Conservation (phyloP, 2,888 invertebrate genomes). For the Lamproptera curius region DNA sequence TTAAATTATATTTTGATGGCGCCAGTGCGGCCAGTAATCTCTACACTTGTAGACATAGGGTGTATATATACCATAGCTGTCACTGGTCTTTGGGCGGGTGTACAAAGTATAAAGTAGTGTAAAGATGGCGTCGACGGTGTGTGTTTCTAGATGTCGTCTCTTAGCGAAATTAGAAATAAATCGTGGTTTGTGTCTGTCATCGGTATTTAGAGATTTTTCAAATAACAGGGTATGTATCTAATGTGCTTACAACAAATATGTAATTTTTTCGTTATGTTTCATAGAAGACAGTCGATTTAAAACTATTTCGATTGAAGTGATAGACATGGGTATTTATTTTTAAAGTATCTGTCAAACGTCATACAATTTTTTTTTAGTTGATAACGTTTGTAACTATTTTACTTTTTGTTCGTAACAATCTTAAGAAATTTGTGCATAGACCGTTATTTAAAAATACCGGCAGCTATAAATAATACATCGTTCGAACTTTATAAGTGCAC, state of each 20-base stretch:
- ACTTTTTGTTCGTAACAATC: neutral
- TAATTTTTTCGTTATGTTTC: slow-evolving; percentile 41
- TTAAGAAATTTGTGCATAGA: too few relatives aligned
- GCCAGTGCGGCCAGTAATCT: slow-evolving; percentile 37
- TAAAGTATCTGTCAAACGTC: slow-evolving; percentile 64
- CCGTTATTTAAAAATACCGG: neutral
- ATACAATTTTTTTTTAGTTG: slow-evolving; percentile 40
- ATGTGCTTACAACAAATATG: slow-evolving; percentile 31
- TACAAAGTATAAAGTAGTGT: slow-evolving; percentile 59
- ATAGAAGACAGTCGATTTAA: slow-evolving; percentile 49
- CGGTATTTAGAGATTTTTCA: slow-evolving; percentile 70
- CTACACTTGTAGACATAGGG: slow-evolving; percentile 29
- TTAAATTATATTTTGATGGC: neutral
- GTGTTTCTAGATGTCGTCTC: slow-evolving; percentile 79
- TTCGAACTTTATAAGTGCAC: neutral
- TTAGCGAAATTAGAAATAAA: slow-evolving; percentile 79
- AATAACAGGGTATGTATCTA: slow-evolving; percentile 67
- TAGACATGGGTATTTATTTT: slow-evolving; percentile 42
- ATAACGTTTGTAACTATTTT: slow-evolving; percentile 22
- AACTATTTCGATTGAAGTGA: slow-evolving; percentile 49
- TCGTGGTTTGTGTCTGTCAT: slow-evolving; percentile 76
- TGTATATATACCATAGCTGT: slow-evolving; percentile 22
- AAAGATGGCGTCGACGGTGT: slow-evolving; percentile 81
- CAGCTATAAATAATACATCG: too few relatives aligned
- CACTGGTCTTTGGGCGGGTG: slow-evolving; percentile 27